Evolutionary conservation across 2,113 vertebrate genomes (phyloP).

Genomic region (Pelobates fuscus): DNA sequence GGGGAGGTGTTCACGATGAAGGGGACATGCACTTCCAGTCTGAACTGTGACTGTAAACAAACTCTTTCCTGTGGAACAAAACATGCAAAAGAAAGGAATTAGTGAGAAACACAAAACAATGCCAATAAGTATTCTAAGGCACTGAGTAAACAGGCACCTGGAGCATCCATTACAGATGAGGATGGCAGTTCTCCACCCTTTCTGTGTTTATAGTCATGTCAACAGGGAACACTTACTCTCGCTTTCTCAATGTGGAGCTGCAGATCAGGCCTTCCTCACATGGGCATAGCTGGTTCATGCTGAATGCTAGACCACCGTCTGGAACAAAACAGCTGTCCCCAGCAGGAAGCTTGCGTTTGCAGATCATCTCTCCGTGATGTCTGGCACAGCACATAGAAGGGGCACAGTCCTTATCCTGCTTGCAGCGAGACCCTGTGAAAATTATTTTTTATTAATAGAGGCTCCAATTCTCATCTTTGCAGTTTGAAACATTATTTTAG

Average conservation of each 20-base stretch:
- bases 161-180: not conserved
- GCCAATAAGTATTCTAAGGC: not conserved
- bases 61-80: slow-evolving; percentile 68
- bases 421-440: slow-evolving; percentile 75
- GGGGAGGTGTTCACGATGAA: slow-evolving; percentile 53
- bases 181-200: not conserved
- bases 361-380: slow-evolving; percentile 80
- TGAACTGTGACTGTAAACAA: slow-evolving; percentile 65
- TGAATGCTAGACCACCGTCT: slow-evolving; percentile 79
- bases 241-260: slow-evolving; percentile 51
- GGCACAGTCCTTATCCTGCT: slow-evolving; percentile 75
- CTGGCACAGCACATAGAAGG: slow-evolving; percentile 76
- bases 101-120: not conserved
- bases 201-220: too few relatives aligned
- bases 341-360: slow-evolving; percentile 68
- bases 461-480: too few relatives aligned
- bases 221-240: slow-evolving; percentile 70
- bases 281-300: slow-evolving; percentile 84
- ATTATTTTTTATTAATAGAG: not conserved
- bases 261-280: slow-evolving; percentile 80
- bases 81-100: slow-evolving; percentile 24
- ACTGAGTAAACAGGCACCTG: not conserved
- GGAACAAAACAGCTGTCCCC: slow-evolving; percentile 77
- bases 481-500: too few relatives aligned
- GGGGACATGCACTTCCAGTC: slow-evolving; percentile 72